Percentiles rank a stretch among this genome's conserved stretches.
phyloP scores from a whole-genome alignment of 2,797 vertebrate species.

The Gymnocypris eckloni region DNA sequence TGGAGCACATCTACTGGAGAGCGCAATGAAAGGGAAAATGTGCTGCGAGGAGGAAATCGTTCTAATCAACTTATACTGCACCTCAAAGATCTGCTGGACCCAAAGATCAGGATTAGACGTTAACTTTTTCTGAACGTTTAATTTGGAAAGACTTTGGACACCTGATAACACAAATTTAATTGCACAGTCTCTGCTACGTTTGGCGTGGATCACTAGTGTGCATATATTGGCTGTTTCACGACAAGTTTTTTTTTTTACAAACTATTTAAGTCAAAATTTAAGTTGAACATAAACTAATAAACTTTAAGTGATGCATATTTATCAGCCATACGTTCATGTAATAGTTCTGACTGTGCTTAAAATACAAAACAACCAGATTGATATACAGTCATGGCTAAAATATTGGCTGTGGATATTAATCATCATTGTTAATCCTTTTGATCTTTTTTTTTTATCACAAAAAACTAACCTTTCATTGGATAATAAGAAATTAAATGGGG shows the following conservation, averaged over 20 bases:
- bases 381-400: background rate
- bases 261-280: background rate
- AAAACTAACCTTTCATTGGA: too few species aligned
- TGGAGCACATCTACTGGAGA: constrained; percentile 51
- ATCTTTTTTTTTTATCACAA: too few species aligned
- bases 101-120: background rate
- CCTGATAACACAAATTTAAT: background rate
- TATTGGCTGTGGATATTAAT: too few species aligned
- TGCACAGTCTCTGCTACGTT: background rate
- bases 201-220: background rate
- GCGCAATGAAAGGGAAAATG: constrained; percentile 46
- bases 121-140: background rate
- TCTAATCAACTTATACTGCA: constrained; percentile 38
- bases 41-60: constrained; percentile 40
- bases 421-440: too few species aligned
- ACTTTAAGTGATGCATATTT: background rate
- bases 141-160: background rate
- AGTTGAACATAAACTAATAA: background rate
- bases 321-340: background rate
- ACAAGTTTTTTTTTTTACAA: background rate
- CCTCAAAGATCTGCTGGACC: background rate
- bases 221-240: background rate
- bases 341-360: background rate
- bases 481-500: too few species aligned
- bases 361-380: too few species aligned